These are phyloP conservation scores for Lasioglossum leucozonium DNA, from an alignment of 2,888 invertebrate species.

Conservation along the genomic window DNA sequence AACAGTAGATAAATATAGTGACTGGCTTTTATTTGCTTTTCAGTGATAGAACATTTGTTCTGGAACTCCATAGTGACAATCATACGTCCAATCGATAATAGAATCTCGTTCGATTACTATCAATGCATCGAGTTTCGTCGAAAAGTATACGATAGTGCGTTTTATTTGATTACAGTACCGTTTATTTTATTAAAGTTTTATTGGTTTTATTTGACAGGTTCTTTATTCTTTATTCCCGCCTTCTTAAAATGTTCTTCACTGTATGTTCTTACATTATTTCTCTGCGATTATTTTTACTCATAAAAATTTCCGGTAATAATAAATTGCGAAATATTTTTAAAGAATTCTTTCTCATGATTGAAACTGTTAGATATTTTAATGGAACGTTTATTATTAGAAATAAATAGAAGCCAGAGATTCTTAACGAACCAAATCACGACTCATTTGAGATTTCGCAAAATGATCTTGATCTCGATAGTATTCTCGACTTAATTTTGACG, in stretches of 20 bases:
- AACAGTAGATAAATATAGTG: slow-evolving; percentile 57
- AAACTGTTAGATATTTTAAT: slow-evolving; percentile 6
- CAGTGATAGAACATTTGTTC: slow-evolving; percentile 43
- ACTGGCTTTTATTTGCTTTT: slow-evolving; percentile 44
- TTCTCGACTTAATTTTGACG: slow-evolving; percentile 26
- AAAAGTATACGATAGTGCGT: neutral
- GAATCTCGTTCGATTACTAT: slow-evolving; percentile 18
- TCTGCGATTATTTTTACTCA: neutral
- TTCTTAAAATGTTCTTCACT: neutral
- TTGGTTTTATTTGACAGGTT: neutral
- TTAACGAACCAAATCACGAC: neutral
- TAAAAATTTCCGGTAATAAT: neutral
- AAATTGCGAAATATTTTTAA: neutral
- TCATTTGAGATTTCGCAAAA: slow-evolving; percentile 26
- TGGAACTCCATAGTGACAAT: slow-evolving; percentile 4
- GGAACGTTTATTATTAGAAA: slow-evolving; percentile 10
- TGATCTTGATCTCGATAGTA: no score
- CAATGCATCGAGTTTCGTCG: neutral
- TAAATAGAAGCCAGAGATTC: neutral
- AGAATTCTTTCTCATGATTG: neutral
- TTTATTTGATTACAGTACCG: neutral
- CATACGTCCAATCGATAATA: slow-evolving; percentile 19
- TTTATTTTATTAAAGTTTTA: neutral
- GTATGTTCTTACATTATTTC: neutral
- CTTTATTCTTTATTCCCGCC: neutral